Base-by-base conservation (phyloP, 2,888 invertebrate species). In the Gisinianus flammeolus region DNA sequence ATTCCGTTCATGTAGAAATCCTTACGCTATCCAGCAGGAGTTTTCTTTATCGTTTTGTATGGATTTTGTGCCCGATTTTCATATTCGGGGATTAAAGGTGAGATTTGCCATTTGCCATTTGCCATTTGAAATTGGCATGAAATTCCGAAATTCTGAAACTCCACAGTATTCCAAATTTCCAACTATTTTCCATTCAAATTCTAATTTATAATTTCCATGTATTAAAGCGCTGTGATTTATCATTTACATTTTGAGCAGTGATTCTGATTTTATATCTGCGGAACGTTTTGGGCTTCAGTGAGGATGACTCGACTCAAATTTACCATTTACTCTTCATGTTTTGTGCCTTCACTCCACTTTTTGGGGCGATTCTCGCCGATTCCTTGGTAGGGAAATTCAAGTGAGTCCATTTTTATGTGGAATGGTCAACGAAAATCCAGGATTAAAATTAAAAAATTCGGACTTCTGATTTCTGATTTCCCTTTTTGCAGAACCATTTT, bases 21-120 rank as follows among this genome's bases (percentile, higher is more conserved):
- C 44, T 44, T 68, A 0, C 44, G n/a, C 68, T 97, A 96, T 86
- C 97, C 98, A 0, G 93, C 91, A 86, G 91, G 95, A 26, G 93
- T 98, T 22, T 94, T 93, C 85, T 97, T 97, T 88, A 98, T 98
- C 86, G 90, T 98, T 83, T 92, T 92, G 44, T 98, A 97, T 92
- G 98, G 98, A 88, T 97, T 98, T 88, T 98, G 98, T 88, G 98
- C 98, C 88, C 90, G 98, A 85, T 98, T 98, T 88, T 94, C 94
- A 80, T 98, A 91, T 88, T 98, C 98, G 92, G 98, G 98, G 86
- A 94, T 97, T 93, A 92, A 94, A 91, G 93, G 96, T 97, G 90
- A 92, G 93, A 44, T 4, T 19, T n/a, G n/a, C n/a, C 19, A 16
- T 4, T 44, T 44, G 44, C 19, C 44, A 6, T 12, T 35, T 35